Base-by-base conservation (phyloP, 2,888 invertebrate genomes). In the Candidula unifasciata region DNA sequence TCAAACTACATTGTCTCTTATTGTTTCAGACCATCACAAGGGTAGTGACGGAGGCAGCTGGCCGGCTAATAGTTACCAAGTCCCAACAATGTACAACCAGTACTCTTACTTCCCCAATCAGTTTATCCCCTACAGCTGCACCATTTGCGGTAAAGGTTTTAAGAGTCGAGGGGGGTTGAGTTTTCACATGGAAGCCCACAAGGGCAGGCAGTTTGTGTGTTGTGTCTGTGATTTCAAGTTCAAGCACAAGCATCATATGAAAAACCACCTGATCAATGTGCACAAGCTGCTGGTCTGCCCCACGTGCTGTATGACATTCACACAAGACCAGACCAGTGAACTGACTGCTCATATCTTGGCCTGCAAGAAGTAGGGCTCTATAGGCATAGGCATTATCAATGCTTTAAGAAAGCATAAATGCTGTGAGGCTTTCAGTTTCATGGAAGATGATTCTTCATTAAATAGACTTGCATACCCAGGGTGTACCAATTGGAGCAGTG, bases 181-280 rank as follows among this genome's bases (percentile, higher is more conserved):
- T 30, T 79, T 79, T 66, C 84, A 84, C 68, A 74, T 76, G 80
- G 71, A 79, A 57, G 74, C 71, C 27, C 84, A 84, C 57, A 71
- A 60, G 64, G 76, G 76, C 5, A 44, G 71, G 16, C 69, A 79
- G 54, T 84, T 84, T 73, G 60, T 68, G 54, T 84, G 84, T 68
- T 54, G 74, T 80, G 66, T 80, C 16, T 84, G 84, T 80, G 80
- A 66, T 37, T 76, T 71, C 27, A 76, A 54, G 37, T 84, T 84
- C 80, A 66, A 80, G 37, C 84, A 84, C 76, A 84, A 84, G 54
- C 84, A 84, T 54, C 84, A 84, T 44, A 52, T 84, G 76, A 84
- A 80, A 76, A 74, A 80, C 64, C 84, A 84, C 64, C 30, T 84
- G 64, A 71, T 35, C 35, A 84, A 84, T 80, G 52, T 80, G 5